A percentile compares a stretch with the other conserved stretches of the same genome.
These are phyloP conservation scores for Ferrisia virgata DNA, from an alignment of 2,888 invertebrate species.

Conservation along the genomic window DNA sequence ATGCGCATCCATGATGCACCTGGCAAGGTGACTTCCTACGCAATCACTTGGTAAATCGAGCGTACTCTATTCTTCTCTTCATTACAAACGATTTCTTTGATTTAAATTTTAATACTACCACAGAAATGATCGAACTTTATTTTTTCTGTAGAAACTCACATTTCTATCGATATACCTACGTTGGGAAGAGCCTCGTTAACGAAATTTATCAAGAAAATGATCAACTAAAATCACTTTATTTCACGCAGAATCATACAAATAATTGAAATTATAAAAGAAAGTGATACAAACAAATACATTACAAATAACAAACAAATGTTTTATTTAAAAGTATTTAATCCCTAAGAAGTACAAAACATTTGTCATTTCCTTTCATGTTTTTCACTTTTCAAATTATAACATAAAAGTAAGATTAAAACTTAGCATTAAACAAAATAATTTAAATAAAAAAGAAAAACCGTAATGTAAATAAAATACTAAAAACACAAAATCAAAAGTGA, in stretches of 20 bases:
- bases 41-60: no score
- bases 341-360: conserved; percentile 45
- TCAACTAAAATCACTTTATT: conserved; percentile 45
- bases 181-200: no score
- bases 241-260: conserved; percentile 45
- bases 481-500: conserved; percentile 40
- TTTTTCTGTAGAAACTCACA: background rate
- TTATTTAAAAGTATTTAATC: conserved; percentile 44
- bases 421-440: conserved; percentile 31
- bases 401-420: conserved; percentile 37
- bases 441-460: conserved; percentile 36
- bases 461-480: conserved; percentile 23
- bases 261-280: conserved; percentile 45
- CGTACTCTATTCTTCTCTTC: no score
- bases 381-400: conserved; percentile 32
- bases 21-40: no score
- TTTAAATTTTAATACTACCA: no score
- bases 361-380: conserved; percentile 42
- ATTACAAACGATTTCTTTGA: no score
- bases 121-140: no score
- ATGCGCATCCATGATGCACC: no score
- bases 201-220: background rate
- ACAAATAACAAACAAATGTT: conserved; percentile 45
- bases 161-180: no score
- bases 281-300: conserved; percentile 45